Conservation (phyloP, 2,113 vertebrate genomes). For the Misgurnus anguillicaudatus region DNA sequence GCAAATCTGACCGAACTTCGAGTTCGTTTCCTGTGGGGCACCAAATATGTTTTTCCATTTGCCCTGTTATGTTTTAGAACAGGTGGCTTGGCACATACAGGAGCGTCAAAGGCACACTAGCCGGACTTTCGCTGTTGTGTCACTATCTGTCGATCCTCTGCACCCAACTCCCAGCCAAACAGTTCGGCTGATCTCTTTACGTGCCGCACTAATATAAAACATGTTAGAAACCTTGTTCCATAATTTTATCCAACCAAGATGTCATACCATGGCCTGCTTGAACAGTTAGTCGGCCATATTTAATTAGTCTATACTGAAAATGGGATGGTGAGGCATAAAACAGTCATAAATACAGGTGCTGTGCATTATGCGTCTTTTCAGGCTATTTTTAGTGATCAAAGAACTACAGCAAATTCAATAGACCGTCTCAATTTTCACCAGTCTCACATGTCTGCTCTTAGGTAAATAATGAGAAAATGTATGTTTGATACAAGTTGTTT, state of each 20-base stretch:
- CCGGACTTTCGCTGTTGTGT: conserved; percentile 38
- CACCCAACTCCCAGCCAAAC: not conserved
- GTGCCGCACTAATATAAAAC: not conserved
- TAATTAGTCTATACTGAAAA: too few species aligned
- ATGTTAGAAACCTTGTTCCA: not conserved
- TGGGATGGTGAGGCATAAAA: too few species aligned
- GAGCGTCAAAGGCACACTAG: not conserved
- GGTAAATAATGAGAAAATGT: not conserved
- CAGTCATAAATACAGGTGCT: too few species aligned
- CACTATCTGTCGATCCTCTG: conserved; percentile 3
- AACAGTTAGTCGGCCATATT: not conserved
- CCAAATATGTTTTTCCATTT: not conserved
- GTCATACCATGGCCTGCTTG: not conserved
- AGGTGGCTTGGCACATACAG: conserved; percentile 18
- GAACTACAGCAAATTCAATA: too few species aligned
- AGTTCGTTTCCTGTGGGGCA: not conserved
- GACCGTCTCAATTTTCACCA: too few species aligned
- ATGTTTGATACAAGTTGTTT: not conserved
- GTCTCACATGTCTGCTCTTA: too few species aligned
- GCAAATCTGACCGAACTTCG: not conserved
- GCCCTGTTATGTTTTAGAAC: conserved; percentile 1
- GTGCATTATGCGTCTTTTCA: too few species aligned
- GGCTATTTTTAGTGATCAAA: too few species aligned
- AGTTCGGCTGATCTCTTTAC: not conserved
- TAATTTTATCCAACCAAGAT: not conserved